These are phyloP conservation scores for Threskiornis aethiopicus DNA, from an alignment of 2,797 vertebrate species.

Conservation along the genomic window DNA sequence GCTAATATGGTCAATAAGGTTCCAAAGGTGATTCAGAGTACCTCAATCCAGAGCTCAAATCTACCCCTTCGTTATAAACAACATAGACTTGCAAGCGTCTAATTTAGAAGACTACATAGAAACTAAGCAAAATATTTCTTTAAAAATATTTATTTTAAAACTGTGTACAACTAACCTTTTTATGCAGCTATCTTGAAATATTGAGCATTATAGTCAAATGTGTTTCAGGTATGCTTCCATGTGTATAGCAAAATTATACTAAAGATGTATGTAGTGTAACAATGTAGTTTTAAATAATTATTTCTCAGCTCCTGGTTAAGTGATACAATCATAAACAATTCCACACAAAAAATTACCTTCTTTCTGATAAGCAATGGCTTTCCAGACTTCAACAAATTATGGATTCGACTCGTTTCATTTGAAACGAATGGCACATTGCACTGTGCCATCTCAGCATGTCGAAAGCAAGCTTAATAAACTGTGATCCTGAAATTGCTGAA, in stretches of 20 bases:
- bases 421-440: not conserved
- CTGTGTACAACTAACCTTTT: not conserved
- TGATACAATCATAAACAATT: not conserved
- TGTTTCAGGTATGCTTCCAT: not conserved
- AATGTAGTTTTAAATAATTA: not conserved
- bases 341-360: not conserved
- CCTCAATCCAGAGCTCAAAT: not conserved
- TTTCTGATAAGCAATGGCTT: not conserved
- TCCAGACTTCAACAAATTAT: not conserved
- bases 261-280: not conserved
- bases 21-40: not conserved
- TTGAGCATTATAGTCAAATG: not conserved
- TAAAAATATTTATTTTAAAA: not conserved
- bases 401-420: not conserved
- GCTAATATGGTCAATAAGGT: not conserved
- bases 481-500: not conserved
- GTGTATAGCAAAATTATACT: not conserved
- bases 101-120: not conserved
- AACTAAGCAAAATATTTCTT: not conserved
- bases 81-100: not conserved
- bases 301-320: not conserved
- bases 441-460: not conserved
- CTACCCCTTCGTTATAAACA: not conserved
- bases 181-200: not conserved
- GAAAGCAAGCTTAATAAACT: not conserved